Conservation (phyloP, 2,113 vertebrate genomes). For the Pachypanchax playfairii region DNA sequence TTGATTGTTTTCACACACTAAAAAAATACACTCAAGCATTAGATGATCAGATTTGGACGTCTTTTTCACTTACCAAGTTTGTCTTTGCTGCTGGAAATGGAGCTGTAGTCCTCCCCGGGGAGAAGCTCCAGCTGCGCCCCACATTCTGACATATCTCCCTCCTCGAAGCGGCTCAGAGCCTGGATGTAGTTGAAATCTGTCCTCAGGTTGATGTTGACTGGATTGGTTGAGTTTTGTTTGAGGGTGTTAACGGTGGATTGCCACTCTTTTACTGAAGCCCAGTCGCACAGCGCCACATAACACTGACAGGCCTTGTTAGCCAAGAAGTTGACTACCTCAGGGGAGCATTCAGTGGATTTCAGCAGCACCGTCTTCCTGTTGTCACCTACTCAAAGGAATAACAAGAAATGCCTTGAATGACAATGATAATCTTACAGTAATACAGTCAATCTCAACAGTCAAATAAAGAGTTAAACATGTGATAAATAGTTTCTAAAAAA, state of each 20-base stretch:
- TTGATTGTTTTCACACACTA: no score
- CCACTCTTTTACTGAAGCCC: conserved; percentile 95
- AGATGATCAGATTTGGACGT: no score
- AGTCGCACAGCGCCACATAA: conserved; percentile 92
- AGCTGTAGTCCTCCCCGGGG: conserved; percentile 93
- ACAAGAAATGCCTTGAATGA: background rate
- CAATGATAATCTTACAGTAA: background rate
- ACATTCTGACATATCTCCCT: conserved; percentile 89
- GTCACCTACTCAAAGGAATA: conserved; percentile 81
- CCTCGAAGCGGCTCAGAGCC: conserved; percentile 93
- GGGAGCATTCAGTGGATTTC: conserved; percentile 89
- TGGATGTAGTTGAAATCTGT: conserved; percentile 97
- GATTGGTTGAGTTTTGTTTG: conserved; percentile 87
- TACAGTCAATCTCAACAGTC: background rate
- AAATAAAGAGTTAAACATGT: no score
- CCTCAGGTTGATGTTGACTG: conserved; percentile 85
- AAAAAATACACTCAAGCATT: no score
- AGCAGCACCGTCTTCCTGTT: conserved; percentile 90
- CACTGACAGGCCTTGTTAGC: conserved; percentile 96
- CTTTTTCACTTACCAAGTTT: conserved; percentile 86
- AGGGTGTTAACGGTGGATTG: conserved; percentile 86
- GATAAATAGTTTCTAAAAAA: no score
- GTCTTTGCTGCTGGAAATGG: conserved; percentile 87
- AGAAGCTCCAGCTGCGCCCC: conserved; percentile 90
- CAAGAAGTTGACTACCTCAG: conserved; percentile 93